Percentiles rank a stretch among this genome's conserved stretches.
phyloP scores from a whole-genome alignment of 2,888 invertebrate species.

The Euzetes globulus region DNA sequence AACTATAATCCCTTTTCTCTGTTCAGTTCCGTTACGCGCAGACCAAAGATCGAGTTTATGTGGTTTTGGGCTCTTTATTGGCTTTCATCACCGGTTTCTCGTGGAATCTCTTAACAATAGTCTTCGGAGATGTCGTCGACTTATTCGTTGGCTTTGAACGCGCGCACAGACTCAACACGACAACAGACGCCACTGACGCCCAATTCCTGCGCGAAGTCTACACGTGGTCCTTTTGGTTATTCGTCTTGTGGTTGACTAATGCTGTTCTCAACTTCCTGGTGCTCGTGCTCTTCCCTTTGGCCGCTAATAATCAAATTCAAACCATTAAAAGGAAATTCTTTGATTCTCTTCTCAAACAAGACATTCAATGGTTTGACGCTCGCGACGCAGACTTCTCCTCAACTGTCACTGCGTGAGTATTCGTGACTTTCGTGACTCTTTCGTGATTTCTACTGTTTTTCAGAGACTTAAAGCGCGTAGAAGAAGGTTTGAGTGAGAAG shows the following conservation, averaged over 20 bases:
- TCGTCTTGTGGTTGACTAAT: too few relatives aligned
- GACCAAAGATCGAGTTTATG: not conserved
- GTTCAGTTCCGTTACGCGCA: not conserved
- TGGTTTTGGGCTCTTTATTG: not conserved
- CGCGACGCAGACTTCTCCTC: constrained; percentile 51
- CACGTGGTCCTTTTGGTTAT: too few relatives aligned
- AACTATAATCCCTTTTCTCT: too few relatives aligned
- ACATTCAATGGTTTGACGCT: constrained; percentile 50
- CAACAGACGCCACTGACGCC: not conserved
- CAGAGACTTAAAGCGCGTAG: constrained; percentile 55
- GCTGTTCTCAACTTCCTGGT: too few relatives aligned
- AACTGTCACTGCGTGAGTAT: constrained; percentile 51
- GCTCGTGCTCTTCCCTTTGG: too few relatives aligned
- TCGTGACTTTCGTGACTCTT: not conserved
- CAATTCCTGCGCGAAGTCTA: too few relatives aligned
- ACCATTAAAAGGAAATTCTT: constrained; percentile 17
- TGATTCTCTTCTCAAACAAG: constrained; percentile 46
- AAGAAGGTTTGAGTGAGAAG: constrained; percentile 77
- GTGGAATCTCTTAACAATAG: not conserved
- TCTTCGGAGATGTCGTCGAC: constrained; percentile 30
- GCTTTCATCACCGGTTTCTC: not conserved
- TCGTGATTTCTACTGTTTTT: not conserved
- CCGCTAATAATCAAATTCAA: not conserved
- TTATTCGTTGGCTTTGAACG: not conserved
- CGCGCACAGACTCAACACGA: not conserved